Base-by-base conservation (phyloP, 2,797 vertebrate species). In the Halcyon leucocephala region DNA sequence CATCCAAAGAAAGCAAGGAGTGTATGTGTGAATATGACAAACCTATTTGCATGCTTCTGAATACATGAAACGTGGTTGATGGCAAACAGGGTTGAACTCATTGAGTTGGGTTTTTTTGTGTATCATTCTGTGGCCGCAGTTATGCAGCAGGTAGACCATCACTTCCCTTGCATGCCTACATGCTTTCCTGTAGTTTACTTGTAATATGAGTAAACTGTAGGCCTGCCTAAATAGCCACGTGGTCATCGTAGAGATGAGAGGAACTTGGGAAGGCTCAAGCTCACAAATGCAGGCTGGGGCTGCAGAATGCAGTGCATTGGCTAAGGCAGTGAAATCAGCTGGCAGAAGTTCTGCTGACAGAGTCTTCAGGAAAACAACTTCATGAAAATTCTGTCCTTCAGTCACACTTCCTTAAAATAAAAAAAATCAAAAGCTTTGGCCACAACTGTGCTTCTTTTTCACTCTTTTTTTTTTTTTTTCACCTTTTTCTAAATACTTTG, bases 131-230 rank as follows among this genome's bases (percentile, higher is more conserved):
- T 93, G 92, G 67, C 88, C 11, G 4, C 92, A 87, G 88, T 90
- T 95, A 37, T 29, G 86, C 79, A 96, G 95, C 92, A 96, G 88
- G 92, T 92, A 82, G 90, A 89, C 92, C 89, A 93, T 94, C 83
- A 94, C 83, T 96, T 96, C 92, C 86, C 86, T 66, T 86, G 92
- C 92, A 89, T 92, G 92, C 92, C 81, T 90, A 79, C 92, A 84
- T 89, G 93, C 96, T 92, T 96, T 94, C 91, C 96, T 95, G 93
- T 90, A 91, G 92, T 95, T 96, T 92, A 91, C 94, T 89, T 92
- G 95, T 93, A 95, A 95, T 77, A 82, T 31, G 93, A 95, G 86
- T 95, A 93, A 94, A 94, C 69, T 71, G 4, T 57, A 86, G 92
- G 60, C 79, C 55, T 96, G 88, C 95, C 78, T 95, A 15, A 42